Base-by-base conservation (phyloP, 2,888 invertebrate genomes). In the Mimumesa dahlbomi region DNA sequence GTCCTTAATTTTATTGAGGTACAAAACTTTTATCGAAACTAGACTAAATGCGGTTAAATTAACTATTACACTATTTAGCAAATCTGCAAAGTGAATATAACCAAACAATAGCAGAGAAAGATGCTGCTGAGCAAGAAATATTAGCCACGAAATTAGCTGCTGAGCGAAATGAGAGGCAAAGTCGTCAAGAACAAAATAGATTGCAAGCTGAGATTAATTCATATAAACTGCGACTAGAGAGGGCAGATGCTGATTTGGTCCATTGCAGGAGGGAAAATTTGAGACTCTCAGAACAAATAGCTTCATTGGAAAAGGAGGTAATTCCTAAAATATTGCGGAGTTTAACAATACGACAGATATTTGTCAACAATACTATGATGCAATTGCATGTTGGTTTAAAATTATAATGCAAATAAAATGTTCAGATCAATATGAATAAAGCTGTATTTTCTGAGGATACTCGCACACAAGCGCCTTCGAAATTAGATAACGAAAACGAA, bases 281-380 rank as follows among this genome's bases (percentile, higher is more conserved):
- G 31, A 92, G 95, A 45, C 91, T 96, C 7, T 92, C 93, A 11
- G 96, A 96, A 85, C 95, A 95, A 84, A 93, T 96, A 31, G 92
- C 95, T 2, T 93, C 93, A 59, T 89, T 96, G 77, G 96, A 96
- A 85, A 95, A 95, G 89, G 96, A 96, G 93, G 96, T 95, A 86
- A 61, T 21, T 11, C n/a, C 5, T 21, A 19, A 21, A 2, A 3
- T 40, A 4, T 21, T 6, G 5, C n/a, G n/a, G n/a, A n/a, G n/a
- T n/a, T n/a, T n/a, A n/a, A n/a, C n/a, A n/a, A n/a, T n/a, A n/a
- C n/a, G n/a, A n/a, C n/a, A n/a, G n/a, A n/a, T n/a, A n/a, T n/a
- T n/a, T n/a, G n/a, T n/a, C n/a, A n/a, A n/a, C n/a, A n/a, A n/a
- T n/a, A n/a, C n/a, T n/a, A n/a, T n/a, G n/a, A n/a, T n/a, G n/a